phyloP scores from a whole-genome alignment of 2,797 vertebrate genomes.

The Anabas testudineus region DNA sequence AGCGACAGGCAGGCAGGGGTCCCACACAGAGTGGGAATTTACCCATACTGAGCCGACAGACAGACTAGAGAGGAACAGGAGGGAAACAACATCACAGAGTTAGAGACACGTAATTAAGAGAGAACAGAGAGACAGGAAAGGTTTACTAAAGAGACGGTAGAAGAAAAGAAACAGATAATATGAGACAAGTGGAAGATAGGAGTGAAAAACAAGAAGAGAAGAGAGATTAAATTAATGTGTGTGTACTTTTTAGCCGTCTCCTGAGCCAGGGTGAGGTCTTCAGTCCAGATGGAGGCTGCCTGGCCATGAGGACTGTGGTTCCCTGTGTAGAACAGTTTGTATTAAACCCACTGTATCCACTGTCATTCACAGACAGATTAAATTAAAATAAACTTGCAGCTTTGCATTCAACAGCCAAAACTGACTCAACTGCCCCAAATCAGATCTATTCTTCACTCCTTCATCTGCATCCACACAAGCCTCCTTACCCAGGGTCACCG shows the following conservation, averaged over 20 bases:
- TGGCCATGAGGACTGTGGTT: conserved; percentile 86
- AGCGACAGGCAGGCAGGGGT: conserved; percentile 86
- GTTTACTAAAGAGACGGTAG: no score
- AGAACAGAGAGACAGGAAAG: neutral
- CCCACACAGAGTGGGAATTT: conserved; percentile 87
- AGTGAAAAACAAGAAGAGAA: neutral
- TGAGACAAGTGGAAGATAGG: neutral
- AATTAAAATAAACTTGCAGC: no score
- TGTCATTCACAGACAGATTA: neutral
- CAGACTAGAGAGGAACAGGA: conserved; percentile 76
- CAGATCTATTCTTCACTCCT: neutral
- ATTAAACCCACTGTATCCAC: neutral
- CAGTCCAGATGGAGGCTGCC: conserved; percentile 91
- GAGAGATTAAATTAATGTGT: neutral
- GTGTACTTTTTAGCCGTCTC: conserved; percentile 88
- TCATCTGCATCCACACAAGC: neutral
- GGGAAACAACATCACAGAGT: neutral
- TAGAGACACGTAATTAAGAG: neutral
- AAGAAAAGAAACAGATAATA: no score
- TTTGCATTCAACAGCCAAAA: no score
- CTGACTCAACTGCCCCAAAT: neutral
- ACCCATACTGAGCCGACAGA: conserved; percentile 89
- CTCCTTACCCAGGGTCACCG: conserved; percentile 82
- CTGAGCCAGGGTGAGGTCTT: conserved; percentile 89
- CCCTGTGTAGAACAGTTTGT: conserved; percentile 52